Conservation (phyloP, 2,888 invertebrate species). For the Fragum sueziense region DNA sequence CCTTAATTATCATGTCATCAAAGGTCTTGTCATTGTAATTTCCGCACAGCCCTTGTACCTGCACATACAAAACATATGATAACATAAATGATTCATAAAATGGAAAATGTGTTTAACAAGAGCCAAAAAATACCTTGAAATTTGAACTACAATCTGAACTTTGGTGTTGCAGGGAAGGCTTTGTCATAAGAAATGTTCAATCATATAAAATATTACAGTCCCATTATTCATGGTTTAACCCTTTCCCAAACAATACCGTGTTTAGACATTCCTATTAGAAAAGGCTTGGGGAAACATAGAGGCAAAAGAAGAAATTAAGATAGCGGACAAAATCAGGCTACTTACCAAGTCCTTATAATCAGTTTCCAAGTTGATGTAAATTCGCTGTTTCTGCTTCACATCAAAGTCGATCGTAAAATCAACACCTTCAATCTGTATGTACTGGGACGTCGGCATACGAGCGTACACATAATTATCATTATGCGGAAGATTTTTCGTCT, state of each 20-base stretch:
- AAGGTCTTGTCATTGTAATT: constrained; percentile 43
- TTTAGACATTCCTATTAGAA: no score
- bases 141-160: no score
- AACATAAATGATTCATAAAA: neutral
- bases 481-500: constrained; percentile 7
- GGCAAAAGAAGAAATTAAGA: neutral
- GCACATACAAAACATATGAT: neutral
- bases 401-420: constrained; percentile 65
- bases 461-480: constrained; percentile 55
- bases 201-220: no score
- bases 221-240: no score
- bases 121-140: no score
- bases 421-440: constrained; percentile 61
- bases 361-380: constrained; percentile 49
- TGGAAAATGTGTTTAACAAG: no score
- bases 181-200: no score
- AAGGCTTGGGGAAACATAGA: neutral
- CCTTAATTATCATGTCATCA: constrained; percentile 46
- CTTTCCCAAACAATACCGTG: no score
- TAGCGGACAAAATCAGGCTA: neutral
- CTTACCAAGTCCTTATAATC: constrained; percentile 52
- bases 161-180: no score
- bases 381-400: constrained; percentile 24
- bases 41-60: constrained; percentile 60
- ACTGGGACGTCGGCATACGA: constrained; percentile 62